Base-by-base conservation (phyloP, 2,113 vertebrate species). In the Lucifuga dentata region DNA sequence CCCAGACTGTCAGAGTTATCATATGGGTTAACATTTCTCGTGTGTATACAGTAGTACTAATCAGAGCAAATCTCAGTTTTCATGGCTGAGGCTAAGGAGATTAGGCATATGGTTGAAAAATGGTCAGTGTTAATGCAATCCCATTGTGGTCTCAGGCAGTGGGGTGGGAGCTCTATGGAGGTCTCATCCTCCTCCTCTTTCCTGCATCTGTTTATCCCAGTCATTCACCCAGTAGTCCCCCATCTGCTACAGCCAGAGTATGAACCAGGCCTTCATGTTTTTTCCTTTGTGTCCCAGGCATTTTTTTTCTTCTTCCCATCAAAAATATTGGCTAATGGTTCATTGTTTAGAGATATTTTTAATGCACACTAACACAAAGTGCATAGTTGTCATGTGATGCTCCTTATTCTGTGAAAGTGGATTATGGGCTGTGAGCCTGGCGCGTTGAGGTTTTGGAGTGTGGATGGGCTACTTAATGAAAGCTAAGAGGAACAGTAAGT, bases 51-150 rank as follows among this genome's bases (percentile, higher is more conserved):
- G 48, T 43, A 21, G 5, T 16, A 58, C 19, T 29, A 41, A 38
- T 9, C 35, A 44, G 35, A 17, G n/a, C 24, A n/a, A 40, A 68
- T 62, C 29, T 64, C 21, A 53, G 11, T 3, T 69, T 73, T 72
- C 36, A 53, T 53, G 15, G 3, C 26, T 29, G 26, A 29, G n/a
- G 57, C 41, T 84, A 81, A 86, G 65, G 58, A 78, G 85, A 84
- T 88, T 85, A 85, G 68, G 51, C 80, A 72, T 81, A 80, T 87
- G 88, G 67, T 78, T 32, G 50, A 58, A 65, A 74, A 55, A 45
- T 67, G n/a, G 38, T 63, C 52, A 21, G 11, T 38, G 64, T 70
- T 79, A 64, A 72, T 80, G 35, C 73, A 59, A 80, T 72, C 68
- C 63, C 16, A 29, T 29, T 50, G 16, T 60, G 48, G 19, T 60